Conservation (phyloP, 2,113 vertebrate genomes). For the Galemys pyrenaicus region DNA sequence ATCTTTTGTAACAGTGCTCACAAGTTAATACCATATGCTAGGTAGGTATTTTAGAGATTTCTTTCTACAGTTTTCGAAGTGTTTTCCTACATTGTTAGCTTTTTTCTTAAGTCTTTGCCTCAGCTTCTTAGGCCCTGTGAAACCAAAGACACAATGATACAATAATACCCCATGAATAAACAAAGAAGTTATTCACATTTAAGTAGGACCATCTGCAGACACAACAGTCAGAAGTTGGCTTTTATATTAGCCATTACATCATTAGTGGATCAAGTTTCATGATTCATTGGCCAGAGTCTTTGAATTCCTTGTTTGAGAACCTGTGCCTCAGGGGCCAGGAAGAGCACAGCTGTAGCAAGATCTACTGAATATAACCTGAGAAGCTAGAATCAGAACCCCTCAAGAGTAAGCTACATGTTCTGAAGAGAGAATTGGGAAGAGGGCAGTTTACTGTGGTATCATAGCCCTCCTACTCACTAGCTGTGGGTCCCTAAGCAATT, state of each 20-base stretch:
- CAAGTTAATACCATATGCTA: background rate
- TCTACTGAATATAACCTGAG: background rate
- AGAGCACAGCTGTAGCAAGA: background rate
- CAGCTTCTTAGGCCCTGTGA: background rate
- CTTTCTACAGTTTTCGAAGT: background rate
- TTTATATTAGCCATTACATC: background rate
- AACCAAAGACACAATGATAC: background rate
- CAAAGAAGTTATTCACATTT: conserved; percentile 11
- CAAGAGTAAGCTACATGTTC: background rate
- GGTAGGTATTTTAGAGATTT: too few relatives aligned
- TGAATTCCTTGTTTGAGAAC: background rate
- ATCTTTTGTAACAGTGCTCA: background rate
- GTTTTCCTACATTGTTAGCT: background rate
- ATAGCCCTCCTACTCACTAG: background rate
- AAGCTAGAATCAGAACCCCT: background rate
- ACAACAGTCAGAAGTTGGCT: background rate
- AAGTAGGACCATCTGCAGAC: background rate
- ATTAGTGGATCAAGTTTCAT: background rate
- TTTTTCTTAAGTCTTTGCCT: conserved; percentile 31
- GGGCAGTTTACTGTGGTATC: background rate
- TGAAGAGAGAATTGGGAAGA: background rate
- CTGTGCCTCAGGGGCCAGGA: background rate
- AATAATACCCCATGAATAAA: conserved; percentile 33
- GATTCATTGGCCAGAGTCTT: background rate
- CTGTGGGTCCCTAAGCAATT: background rate